Conservation (phyloP, 2,888 invertebrate species). For the Allophyes oxyacanthae region DNA sequence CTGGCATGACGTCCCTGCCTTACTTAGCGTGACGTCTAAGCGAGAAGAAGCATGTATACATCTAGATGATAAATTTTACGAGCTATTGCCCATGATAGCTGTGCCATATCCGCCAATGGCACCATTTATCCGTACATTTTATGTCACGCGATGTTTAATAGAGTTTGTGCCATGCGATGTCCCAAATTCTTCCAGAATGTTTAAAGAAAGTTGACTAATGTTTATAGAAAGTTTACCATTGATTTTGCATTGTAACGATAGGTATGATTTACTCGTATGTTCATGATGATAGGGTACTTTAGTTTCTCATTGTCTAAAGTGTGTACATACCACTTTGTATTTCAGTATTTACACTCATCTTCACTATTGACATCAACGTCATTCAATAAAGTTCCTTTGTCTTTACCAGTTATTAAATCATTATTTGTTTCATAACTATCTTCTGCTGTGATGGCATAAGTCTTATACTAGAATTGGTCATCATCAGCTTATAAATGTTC, state of each 20-base stretch:
- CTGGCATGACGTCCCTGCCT: conserved; percentile 11
- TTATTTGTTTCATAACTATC: no score
- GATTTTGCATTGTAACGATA: conserved; percentile 8
- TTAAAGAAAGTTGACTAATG: conserved; percentile 5
- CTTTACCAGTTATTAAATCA: no score
- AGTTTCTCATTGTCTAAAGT: no score
- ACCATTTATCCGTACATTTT: conserved; percentile 21
- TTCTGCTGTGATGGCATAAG: no score
- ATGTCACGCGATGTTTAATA: conserved; percentile 36
- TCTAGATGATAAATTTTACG: conserved; percentile 33
- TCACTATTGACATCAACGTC: no score
- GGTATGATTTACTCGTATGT: neutral
- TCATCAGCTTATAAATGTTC: no score
- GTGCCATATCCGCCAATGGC: conserved; percentile 30
- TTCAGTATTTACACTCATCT: no score
- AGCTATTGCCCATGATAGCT: conserved; percentile 25
- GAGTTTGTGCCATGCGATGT: conserved; percentile 18
- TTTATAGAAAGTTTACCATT: conserved; percentile 3
- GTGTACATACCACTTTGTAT: no score
- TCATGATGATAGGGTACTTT: no score
- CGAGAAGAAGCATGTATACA: conserved; percentile 24
- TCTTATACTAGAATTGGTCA: no score
- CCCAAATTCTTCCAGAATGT: conserved; percentile 17
- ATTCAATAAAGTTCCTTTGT: no score
- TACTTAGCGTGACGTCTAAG: conserved; percentile 13